Evolutionary conservation across 2,113 vertebrate species (phyloP).

Genomic region (Scomber scombrus): DNA sequence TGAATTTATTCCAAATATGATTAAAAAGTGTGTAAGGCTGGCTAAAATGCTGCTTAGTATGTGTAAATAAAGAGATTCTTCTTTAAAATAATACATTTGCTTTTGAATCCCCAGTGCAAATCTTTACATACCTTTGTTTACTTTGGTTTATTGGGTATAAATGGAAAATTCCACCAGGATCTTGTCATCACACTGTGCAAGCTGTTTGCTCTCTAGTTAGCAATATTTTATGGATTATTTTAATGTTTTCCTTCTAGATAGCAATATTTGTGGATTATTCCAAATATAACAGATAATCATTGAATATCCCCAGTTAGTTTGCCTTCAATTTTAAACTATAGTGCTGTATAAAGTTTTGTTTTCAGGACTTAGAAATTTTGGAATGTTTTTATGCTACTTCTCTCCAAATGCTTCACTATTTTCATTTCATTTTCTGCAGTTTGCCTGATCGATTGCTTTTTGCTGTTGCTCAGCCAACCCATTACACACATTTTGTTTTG

Average conservation of each 20-base stretch:
- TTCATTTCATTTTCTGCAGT: conserved; percentile 17
- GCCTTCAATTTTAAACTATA: background rate
- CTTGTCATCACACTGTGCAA: background rate
- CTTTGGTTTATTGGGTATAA: no score
- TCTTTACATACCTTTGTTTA: no score
- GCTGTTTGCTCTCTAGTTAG: background rate
- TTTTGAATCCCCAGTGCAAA: no score
- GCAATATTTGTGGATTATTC: background rate
- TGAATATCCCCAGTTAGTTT: background rate
- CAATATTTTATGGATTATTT: background rate
- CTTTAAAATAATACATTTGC: no score
- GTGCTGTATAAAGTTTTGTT: background rate
- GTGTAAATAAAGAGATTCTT: background rate
- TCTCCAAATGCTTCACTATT: background rate
- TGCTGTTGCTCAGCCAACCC: conserved; percentile 28
- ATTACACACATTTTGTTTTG: background rate
- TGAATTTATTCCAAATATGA: background rate
- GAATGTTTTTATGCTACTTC: background rate
- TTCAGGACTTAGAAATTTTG: no score
- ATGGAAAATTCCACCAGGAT: no score
- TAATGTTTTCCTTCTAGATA: no score
- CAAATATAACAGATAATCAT: background rate
- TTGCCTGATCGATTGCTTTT: conserved; percentile 34
- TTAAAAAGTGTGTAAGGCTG: background rate
- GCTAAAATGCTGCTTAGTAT: background rate